Conservation (phyloP, 2,888 invertebrate genomes). For the Cabera pusaria region DNA sequence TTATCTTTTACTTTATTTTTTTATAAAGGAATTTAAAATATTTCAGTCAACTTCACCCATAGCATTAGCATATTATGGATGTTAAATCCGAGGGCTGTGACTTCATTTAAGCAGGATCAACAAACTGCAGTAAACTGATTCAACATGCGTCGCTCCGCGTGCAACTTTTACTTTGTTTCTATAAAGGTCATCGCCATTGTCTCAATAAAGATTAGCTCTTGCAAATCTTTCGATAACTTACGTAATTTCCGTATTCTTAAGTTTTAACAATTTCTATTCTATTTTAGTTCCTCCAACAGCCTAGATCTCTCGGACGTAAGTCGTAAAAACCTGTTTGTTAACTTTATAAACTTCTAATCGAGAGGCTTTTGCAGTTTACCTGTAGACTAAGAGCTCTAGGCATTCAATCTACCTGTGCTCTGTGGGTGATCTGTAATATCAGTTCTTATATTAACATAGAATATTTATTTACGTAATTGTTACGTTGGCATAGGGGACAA, state of each 20-base stretch:
- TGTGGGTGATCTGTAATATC: slow-evolving; percentile 20
- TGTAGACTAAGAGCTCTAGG: slow-evolving; percentile 14
- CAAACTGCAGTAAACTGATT: too few relatives aligned
- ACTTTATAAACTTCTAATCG: slow-evolving; percentile 25
- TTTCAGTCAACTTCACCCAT: too few relatives aligned
- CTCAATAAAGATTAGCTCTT: slow-evolving; percentile 1
- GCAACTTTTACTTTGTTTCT: neutral
- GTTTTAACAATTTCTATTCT: slow-evolving; percentile 35
- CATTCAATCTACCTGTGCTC: slow-evolving; percentile 15
- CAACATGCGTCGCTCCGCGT: too few relatives aligned
- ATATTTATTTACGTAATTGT: slow-evolving; percentile 29
- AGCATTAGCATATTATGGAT: too few relatives aligned
- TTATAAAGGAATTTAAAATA: too few relatives aligned
- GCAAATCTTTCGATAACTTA: slow-evolving; percentile 11
- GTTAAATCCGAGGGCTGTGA: too few relatives aligned
- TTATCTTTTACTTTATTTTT: too few relatives aligned
- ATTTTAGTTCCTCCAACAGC: slow-evolving; percentile 42
- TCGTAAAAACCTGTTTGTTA: slow-evolving; percentile 43
- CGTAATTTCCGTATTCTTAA: slow-evolving; percentile 24
- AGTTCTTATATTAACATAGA: slow-evolving; percentile 24
- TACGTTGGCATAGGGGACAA: slow-evolving; percentile 19
- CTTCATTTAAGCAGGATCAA: too few relatives aligned
- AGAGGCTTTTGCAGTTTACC: slow-evolving; percentile 23
- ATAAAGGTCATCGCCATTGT: neutral
- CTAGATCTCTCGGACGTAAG: slow-evolving; percentile 45